phyloP scores from a whole-genome alignment of 2,888 invertebrate species.

The Drosophila gaucha region DNA sequence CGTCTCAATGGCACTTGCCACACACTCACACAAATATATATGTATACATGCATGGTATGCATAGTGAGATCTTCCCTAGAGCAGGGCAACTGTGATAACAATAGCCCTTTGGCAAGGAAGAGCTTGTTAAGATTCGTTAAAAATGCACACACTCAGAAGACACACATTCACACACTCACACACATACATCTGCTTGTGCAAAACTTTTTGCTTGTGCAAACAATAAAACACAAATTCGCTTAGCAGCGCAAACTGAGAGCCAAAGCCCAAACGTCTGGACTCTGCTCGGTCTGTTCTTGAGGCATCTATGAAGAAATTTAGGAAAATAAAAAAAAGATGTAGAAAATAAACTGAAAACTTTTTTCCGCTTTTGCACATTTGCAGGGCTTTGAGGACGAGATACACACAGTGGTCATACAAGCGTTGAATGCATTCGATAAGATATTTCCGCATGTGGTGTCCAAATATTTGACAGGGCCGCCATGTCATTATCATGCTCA shows the following conservation, averaged over 20 bases:
- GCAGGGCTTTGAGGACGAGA: conserved; percentile 84
- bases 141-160: conserved; percentile 64
- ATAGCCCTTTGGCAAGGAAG: conserved; percentile 67
- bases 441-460: conserved; percentile 84
- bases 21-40: conserved; percentile 2
- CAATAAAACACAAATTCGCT: conserved; percentile 81
- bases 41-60: conserved; percentile 17
- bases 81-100: conserved; percentile 71
- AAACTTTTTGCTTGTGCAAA: conserved; percentile 78
- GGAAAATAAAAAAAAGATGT: conserved; percentile 35
- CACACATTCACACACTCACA: conserved; percentile 31
- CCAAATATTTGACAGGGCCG: conserved; percentile 83
- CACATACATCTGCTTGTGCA: conserved; percentile 46
- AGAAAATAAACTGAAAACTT: conserved; percentile 12
- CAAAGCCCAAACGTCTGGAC: conserved; percentile 27
- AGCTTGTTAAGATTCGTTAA: conserved; percentile 81
- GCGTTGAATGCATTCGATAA: conserved; percentile 84
- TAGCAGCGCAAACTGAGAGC: conserved; percentile 53
- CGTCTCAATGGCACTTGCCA: conserved; percentile 77
- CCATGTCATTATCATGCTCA: conserved; percentile 78
- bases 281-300: conserved; percentile 52
- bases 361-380: conserved; percentile 44
- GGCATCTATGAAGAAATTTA: conserved; percentile 65
- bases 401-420: conserved; percentile 85
- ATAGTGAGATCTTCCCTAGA: conserved; percentile 42